Evolutionary conservation across 2,113 vertebrate species (phyloP).

Genomic region (Hipposideros armiger): DNA sequence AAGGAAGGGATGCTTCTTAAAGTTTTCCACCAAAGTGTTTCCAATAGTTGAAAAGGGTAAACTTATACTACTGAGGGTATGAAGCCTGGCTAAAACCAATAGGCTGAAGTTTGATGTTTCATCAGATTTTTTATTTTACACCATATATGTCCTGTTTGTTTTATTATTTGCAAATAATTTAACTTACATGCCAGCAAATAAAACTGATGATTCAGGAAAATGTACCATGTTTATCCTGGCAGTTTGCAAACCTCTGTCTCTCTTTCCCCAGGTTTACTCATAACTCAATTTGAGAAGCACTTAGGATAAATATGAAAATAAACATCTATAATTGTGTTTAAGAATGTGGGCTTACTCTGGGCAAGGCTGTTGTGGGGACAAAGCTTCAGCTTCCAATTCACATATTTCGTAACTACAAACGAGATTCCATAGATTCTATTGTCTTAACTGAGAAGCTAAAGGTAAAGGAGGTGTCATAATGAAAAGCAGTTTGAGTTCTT

Average conservation of each 20-base stretch:
- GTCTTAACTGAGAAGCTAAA: not conserved
- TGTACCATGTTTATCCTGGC: not conserved
- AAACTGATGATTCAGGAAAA: slow-evolving; percentile 27
- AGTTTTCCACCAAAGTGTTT: slow-evolving; percentile 37
- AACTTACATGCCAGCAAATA: slow-evolving; percentile 1
- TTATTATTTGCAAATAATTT: slow-evolving; percentile 43
- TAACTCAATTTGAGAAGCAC: slow-evolving; percentile 22
- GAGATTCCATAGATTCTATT: not conserved
- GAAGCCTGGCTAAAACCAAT: not conserved
- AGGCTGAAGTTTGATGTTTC: not conserved
- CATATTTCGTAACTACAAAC: not conserved
- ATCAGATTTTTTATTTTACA: slow-evolving; percentile 35
- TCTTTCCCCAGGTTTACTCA: not conserved
- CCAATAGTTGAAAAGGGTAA: not conserved
- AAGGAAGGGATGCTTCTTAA: not conserved
- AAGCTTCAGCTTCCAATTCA: not conserved
- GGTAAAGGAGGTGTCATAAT: not conserved
- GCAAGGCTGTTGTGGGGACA: not conserved
- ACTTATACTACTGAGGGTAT: not conserved
- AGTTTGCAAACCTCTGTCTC: not conserved
- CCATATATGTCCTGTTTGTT: not conserved
- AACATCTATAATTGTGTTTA: not conserved
- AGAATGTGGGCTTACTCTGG: not conserved
- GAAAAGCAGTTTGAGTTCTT: not conserved
- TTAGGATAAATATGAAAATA: slow-evolving; percentile 20